These are phyloP conservation scores for Arbacia lixula DNA, from an alignment of 53 echinoderm and acorn worm genomes.

Conservation along the genomic window DNA sequence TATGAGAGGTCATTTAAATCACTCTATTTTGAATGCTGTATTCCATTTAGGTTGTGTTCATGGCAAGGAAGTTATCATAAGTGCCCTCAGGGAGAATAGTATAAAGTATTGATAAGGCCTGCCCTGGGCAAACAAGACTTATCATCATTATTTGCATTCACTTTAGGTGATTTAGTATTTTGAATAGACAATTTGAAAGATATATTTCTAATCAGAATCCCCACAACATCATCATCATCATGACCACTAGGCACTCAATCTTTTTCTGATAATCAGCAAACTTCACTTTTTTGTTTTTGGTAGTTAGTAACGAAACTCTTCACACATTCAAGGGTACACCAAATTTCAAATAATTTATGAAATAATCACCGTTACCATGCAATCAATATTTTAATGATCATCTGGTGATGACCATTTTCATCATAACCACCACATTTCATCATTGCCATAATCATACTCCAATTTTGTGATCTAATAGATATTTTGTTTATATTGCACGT, in stretches of 20 bases:
- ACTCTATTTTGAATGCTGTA: too few species aligned
- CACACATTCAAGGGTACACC: background rate
- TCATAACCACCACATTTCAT: background rate
- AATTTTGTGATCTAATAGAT: too few species aligned
- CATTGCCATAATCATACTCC: background rate
- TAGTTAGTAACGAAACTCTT: background rate
- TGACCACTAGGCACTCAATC: background rate
- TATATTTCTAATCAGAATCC: background rate
- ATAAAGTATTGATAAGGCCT: too few species aligned
- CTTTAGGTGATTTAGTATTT: too few species aligned
- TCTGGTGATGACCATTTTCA: background rate
- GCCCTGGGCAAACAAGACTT: too few species aligned
- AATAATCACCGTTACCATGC: background rate
- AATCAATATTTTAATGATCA: conserved; percentile 1
- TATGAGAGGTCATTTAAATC: too few species aligned
- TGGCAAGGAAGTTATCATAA: too few species aligned
- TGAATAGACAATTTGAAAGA: too few species aligned
- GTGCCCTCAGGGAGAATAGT: too few species aligned
- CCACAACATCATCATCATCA: background rate
- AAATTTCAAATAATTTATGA: background rate
- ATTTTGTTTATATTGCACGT: too few species aligned
- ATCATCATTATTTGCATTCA: too few species aligned
- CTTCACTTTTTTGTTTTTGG: background rate
- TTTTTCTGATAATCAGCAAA: background rate
- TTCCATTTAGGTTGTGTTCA: too few species aligned